Base-by-base conservation (phyloP, 1,140 invertebrate species). In the Amyelois transitella region DNA sequence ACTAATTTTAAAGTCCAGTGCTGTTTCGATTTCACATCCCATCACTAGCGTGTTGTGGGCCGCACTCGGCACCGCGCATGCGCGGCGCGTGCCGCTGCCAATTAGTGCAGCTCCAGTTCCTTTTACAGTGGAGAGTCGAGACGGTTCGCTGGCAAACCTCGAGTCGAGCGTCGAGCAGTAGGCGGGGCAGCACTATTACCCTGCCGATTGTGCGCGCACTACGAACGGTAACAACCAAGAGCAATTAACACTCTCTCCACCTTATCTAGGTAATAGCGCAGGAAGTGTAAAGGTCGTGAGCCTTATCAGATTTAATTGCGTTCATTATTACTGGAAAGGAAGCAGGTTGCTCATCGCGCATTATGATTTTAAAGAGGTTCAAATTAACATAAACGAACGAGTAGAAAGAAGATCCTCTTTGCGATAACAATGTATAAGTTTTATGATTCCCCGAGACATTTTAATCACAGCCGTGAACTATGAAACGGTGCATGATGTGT, bases 381-480 rank as follows among this genome's bases (percentile, higher is more conserved):
- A 64, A 69, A 82, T 83, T 83, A 82, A 74, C 75, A 78, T 83
- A 75, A 75, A 69, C 57, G 58, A 68, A 64, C 62, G 54, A 60
- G 64, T 57, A 54, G 65, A 59, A 72, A 65, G 55, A 58, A 81
- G 81, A 85, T 84, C 61, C 58, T 32, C 50, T 47, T 24, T 17
- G 25, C 59, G 79, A 83, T 82, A 79, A 63, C 53, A 59, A 56
- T 60, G 67, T 67, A 72, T 79, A 75, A 77, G 68, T 75, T 79
- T 78, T 75, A 80, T 61, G 72, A 73, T 69, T 18, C 47, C 49
- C 50, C 70, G 61, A 81, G 78, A 83, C 77, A 78, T 75, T 82
- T 77, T 86, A 83, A 84, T 84, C 77, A 82, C 68, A 81, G 74
- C 84, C 81, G 84, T 87, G 84, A 87, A 87, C 84, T 87, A 86